phyloP scores from a whole-genome alignment of 2,888 invertebrate species.

The Eristalis intricaria region DNA sequence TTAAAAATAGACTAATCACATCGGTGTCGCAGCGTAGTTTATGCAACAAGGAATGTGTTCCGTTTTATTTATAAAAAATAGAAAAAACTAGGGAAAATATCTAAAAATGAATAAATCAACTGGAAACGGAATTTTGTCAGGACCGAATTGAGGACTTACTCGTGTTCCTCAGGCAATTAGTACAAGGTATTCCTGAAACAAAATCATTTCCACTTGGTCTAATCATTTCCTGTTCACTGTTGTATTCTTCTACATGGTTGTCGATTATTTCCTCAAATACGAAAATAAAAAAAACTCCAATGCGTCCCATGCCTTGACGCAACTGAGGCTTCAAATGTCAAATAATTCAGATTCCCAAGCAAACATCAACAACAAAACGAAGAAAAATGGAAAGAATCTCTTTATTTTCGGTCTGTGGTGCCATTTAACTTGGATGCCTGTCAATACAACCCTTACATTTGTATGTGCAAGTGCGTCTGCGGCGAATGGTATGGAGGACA shows the following conservation, averaged over 20 bases:
- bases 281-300: slow-evolving; percentile 21
- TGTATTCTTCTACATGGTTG: background rate
- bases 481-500: background rate
- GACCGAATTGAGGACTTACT: slow-evolving; percentile 41
- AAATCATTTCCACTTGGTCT: slow-evolving; percentile 7
- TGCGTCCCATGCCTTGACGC: slow-evolving; percentile 51
- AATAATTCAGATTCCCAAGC: slow-evolving; percentile 54
- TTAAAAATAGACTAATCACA: slow-evolving; percentile 43
- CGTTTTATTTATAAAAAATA: slow-evolving; percentile 30
- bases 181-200: slow-evolving; percentile 34
- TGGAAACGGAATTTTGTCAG: slow-evolving; percentile 29
- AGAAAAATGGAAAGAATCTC: slow-evolving; percentile 46
- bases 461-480: background rate
- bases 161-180: slow-evolving; percentile 58
- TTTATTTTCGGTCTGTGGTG: slow-evolving; percentile 48
- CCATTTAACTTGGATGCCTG: slow-evolving; percentile 61
- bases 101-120: background rate
- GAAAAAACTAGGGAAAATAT: background rate
- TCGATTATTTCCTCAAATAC: slow-evolving; percentile 42
- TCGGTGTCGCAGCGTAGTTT: background rate
- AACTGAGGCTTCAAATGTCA: slow-evolving; percentile 59
- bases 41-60: slow-evolving; percentile 19
- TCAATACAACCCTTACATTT: slow-evolving; percentile 46
- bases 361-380: slow-evolving; percentile 4
- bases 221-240: background rate